Base-by-base conservation (phyloP, 92 coral and sea anemone species). In the Phenganax stokvisi region DNA sequence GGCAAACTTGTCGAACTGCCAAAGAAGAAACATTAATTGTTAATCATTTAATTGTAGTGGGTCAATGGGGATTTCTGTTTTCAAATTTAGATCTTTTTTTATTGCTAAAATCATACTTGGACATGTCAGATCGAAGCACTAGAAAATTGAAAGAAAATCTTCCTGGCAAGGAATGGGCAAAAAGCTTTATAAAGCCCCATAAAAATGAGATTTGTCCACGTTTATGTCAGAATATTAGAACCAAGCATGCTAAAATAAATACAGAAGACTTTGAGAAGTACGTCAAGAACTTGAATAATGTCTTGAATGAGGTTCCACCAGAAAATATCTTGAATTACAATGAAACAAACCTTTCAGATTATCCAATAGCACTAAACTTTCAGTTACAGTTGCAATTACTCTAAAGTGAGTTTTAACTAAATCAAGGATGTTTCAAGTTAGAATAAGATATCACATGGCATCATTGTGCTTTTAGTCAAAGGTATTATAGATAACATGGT, bases 231-330 rank as follows among this genome's bases (percentile, higher is more conserved):
- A 71, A 71, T 71, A 29, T 71, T 29, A 71, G 30, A 71, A 71
- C 75, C 44, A 71, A 71, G 12, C 56, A 52, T 7, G 75, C 75
- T 8, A 28, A 62, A 51, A 80, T 30, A 67, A 68, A 80, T 84
- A 73, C 84, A 52, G 17, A n/a, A n/a, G n/a, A n/a, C n/a, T n/a
- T n/a, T 56, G 80, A 75, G 37, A 75, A 54, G 52, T 75, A 75
- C 13, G 54, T 75, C 56, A 66, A 75, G 47, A 54, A 75, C 52
- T 57, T 75, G 11, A 75, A 71, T n/a, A n/a, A n/a, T n/a, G n/a
- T n/a, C n/a, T n/a, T n/a, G n/a, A n/a, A n/a, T n/a, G n/a, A n/a
- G n/a, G n/a, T n/a, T n/a, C n/a, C n/a, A n/a, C n/a, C n/a, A n/a
- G n/a, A n/a, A n/a, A n/a, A n/a, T n/a, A n/a, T n/a, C n/a, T n/a